Percentiles rank a stretch among this genome's conserved stretches.
Conservation (phyloP, 2,888 invertebrate species). For the Lasioglossum morio region DNA sequence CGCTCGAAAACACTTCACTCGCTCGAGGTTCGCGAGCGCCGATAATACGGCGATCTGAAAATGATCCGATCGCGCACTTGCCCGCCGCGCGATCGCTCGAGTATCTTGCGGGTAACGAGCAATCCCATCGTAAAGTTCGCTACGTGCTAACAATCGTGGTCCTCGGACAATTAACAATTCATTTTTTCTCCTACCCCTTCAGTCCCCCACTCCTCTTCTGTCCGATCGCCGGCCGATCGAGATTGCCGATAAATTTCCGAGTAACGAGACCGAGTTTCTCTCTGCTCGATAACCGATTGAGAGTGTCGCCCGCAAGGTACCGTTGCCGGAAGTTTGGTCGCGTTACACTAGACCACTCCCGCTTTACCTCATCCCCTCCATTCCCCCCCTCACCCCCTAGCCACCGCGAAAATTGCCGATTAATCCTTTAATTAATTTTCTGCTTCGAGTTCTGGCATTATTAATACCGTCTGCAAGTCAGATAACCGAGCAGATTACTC, state of each 20-base stretch:
- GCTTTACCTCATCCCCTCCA: not conserved
- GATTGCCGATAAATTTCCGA: slow-evolving; percentile 18
- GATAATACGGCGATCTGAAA: slow-evolving; percentile 22
- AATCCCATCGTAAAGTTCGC: not conserved
- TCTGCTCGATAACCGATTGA: slow-evolving; percentile 55
- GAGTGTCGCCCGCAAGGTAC: slow-evolving; percentile 25
- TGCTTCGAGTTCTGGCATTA: slow-evolving; percentile 3
- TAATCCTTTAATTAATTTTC: slow-evolving; percentile 6
- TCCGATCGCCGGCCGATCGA: not conserved
- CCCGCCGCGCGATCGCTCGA: slow-evolving; percentile 5
- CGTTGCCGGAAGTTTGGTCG: not conserved
- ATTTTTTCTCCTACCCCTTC: not conserved
- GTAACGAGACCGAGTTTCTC: slow-evolving; percentile 23
- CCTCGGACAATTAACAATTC: not conserved
- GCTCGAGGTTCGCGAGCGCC: slow-evolving; percentile 5
- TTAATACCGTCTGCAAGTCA: slow-evolving; percentile 47
- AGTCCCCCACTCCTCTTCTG: not conserved
- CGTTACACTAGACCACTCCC: not conserved
- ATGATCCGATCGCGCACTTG: not conserved
- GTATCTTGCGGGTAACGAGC: slow-evolving; percentile 1
- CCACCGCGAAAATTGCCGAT: not conserved
- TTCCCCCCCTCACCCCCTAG: not conserved
- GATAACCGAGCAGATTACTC: not conserved
- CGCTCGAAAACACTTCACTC: slow-evolving; percentile 35
- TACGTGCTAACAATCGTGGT: not conserved